Evolutionary conservation across 2,888 invertebrate genomes (phyloP), one percentile per base, ranked within the genome.

Genomic region (Torymus tubicola): DNA sequence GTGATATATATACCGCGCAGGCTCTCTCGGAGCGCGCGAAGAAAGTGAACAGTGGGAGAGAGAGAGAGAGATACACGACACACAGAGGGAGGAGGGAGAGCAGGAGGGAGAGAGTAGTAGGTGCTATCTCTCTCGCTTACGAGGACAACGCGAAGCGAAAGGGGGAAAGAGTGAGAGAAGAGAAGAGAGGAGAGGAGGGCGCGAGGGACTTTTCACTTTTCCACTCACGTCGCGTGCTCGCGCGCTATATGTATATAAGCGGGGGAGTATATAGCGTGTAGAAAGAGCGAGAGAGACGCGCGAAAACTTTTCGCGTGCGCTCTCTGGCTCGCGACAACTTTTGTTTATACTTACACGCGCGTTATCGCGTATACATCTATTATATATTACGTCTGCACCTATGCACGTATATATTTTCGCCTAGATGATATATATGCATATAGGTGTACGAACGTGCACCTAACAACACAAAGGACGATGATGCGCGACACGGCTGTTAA

Each of bases 291-390:
- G 18, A 65, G 58, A 21, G 55, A 53, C 16, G 57, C 55, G 74
- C 58, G 8, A 67, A 57, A 50, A 42, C 21, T 18, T 21, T 50
- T 24, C 21, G 16, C 67, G 58, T 57, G 58, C 57, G 50, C 14
- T 21, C 61, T 58, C 72, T 52, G 11, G 50, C 61, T 58, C 72
- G 55, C 67, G 61, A 31, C 31, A 31, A 31, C 31, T 70, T 72
- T 78, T 78, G 78, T 78, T 72, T 72, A 78, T 78, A 55, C 69
- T 50, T 69, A 16, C 21, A 2, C 58, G 50, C 60, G 50, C 65
- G 31, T 65, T 78, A 78, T 71, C 65, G 50, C 63, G 57, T n/a
- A 21, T 4, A 21, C 50, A 57, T 18, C 14, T 52, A 21, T 21
- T 21, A 21, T 21, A 21, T 21, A 21, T 21, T 21, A 18, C 60